Percentiles rank a stretch among this genome's conserved stretches.
Evolutionary conservation across 2,888 invertebrate species (phyloP).

Genomic region (Xestoiulus laeticollis): DNA sequence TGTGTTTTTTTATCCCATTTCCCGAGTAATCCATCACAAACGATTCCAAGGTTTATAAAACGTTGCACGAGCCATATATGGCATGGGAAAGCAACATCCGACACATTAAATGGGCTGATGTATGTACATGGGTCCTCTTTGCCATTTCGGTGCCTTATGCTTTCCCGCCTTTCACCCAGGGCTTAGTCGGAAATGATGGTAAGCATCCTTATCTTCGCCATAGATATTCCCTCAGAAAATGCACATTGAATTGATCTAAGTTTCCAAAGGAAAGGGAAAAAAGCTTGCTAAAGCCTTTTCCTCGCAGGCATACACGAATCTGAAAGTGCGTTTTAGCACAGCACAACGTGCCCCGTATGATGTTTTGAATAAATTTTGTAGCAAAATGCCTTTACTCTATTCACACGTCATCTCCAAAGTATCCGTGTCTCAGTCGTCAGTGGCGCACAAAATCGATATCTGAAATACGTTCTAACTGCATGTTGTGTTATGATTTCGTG

Average conservation of each 20-base stretch:
- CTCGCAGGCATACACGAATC: neutral
- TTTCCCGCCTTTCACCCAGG: neutral
- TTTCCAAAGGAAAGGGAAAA: neutral
- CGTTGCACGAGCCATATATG: no score
- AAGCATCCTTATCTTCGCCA: neutral
- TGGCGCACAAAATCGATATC: neutral
- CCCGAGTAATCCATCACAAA: neutral
- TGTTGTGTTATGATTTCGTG: neutral
- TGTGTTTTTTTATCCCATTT: constrained; percentile 35
- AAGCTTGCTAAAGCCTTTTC: neutral
- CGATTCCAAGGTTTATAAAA: neutral
- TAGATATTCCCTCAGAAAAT: neutral
- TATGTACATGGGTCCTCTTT: neutral
- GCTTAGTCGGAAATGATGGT: neutral
- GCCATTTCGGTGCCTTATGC: neutral
- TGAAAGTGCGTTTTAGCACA: neutral
- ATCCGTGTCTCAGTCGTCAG: neutral
- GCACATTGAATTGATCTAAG: neutral
- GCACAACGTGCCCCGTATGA: neutral
- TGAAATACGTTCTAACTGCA: neutral
- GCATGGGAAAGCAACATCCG: constrained; percentile 11
- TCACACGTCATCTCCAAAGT: neutral
- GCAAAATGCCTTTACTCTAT: neutral
- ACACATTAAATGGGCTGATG: neutral
- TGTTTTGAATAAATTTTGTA: constrained; percentile 1